phyloP scores from a whole-genome alignment of 1,140 invertebrate species.

The Drosophila paulistorum region DNA sequence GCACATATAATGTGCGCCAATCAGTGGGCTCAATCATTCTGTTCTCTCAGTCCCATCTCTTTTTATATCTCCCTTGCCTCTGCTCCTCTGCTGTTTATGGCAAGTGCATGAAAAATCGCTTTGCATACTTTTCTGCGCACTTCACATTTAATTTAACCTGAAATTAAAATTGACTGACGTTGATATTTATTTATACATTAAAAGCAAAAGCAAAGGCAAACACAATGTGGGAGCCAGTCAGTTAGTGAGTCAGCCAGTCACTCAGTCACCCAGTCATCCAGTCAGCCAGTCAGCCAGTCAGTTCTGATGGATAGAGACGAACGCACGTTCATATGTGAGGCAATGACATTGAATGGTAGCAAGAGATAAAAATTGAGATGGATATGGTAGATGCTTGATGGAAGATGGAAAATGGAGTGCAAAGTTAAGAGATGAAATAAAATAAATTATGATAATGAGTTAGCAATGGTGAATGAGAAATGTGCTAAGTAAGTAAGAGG shows the following conservation, averaged over 20 bases:
- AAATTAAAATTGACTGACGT: slow-evolving; percentile 80
- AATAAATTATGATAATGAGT: slow-evolving; percentile 26
- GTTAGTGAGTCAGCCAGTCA: slow-evolving; percentile 1
- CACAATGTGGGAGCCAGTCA: slow-evolving; percentile 10
- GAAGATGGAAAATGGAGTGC: slow-evolving; percentile 4
- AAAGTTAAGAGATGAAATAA: slow-evolving; percentile 21
- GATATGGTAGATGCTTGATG: not conserved
- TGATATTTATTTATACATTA: slow-evolving; percentile 66
- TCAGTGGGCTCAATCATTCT: slow-evolving; percentile 40
- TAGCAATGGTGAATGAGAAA: slow-evolving; percentile 6
- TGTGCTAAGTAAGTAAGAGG: not conserved
- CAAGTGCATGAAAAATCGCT: slow-evolving; percentile 77
- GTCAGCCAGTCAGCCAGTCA: not conserved
- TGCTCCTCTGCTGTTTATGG: not conserved
- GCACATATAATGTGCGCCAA: slow-evolving; percentile 69
- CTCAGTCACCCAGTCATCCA: not conserved
- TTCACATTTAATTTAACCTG: slow-evolving; percentile 71
- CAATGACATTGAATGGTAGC: not conserved
- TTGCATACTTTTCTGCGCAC: slow-evolving; percentile 66
- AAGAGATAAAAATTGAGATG: slow-evolving; percentile 5
- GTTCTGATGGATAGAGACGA: slow-evolving; percentile 7
- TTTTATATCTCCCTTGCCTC: not conserved
- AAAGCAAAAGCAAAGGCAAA: slow-evolving; percentile 23
- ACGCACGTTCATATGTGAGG: not conserved
- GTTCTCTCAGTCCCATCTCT: slow-evolving; percentile 18